Base-by-base conservation (phyloP, 2,888 invertebrate genomes). In the Heliconius charithonia region DNA sequence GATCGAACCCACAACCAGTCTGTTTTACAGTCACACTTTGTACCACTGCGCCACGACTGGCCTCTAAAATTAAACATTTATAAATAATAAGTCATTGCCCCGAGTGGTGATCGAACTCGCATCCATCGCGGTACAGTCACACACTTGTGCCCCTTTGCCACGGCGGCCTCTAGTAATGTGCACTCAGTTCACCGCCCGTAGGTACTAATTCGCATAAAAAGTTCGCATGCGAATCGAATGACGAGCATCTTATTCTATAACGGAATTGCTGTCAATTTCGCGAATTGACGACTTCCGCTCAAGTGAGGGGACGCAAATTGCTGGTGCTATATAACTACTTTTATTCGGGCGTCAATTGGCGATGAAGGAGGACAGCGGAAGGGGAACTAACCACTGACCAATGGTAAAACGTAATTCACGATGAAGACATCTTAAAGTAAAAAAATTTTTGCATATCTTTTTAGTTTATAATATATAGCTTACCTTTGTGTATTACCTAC, bases 251-350 rank as follows among this genome's bases (percentile, higher is more conserved):
- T 84, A 84, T 82, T 84, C 83, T 85, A 81, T 83, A 83, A 85
- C 84, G 83, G 86, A 85, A 85, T 87, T 85, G 85, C 84, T 85
- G 84, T 83, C 85, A 92, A 92, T 92, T 92, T 92, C 82, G 91
- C 92, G 85, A 92, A 93, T 93, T 91, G 91, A 82, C 82, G 62
- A 87, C 88, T 89, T 93, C 93, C 93, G 91, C 85, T 84, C 81
- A 79, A 82, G 83, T 82, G 84, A 83, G 84, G 88, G 87, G 85
- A 86, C 88, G 90, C 87, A 90, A 91, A 91, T 90, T 90, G 90
- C 85, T 87, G 84, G 85, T 86, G 85, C 79, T 83, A 82, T 81
- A 80, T 79, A 80, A 84, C 82, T 82, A 79, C 84, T 87, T 88
- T 85, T 84, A 84, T 86, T 87, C 84, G 85, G 86, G 87, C 86